These are phyloP conservation scores for Piaya cayana DNA, from an alignment of 2,113 vertebrate genomes.

Conservation along the genomic window DNA sequence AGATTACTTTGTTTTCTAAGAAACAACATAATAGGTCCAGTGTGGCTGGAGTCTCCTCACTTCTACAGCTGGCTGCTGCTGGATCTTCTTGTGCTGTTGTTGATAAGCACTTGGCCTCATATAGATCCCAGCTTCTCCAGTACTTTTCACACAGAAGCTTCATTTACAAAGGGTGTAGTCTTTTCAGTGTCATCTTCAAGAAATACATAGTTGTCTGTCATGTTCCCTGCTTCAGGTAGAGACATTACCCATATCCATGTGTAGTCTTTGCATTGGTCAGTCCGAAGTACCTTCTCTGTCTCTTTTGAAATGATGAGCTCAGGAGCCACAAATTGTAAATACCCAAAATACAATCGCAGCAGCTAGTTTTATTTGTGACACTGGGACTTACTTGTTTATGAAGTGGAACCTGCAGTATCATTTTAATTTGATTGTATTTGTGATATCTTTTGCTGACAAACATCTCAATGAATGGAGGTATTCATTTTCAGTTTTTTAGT, in stretches of 20 bases:
- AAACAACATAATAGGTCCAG: neutral
- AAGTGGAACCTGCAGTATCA: neutral
- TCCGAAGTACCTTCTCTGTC: neutral
- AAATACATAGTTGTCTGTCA: neutral
- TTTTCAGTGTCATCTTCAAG: neutral
- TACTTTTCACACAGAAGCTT: neutral
- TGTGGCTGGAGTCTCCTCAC: neutral
- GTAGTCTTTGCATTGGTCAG: neutral
- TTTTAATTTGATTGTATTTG: neutral
- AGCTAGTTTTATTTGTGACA: neutral
- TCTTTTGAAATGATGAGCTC: neutral
- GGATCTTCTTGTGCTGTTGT: neutral
- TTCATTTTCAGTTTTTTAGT: neutral
- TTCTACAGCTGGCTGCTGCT: neutral
- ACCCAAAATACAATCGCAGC: neutral
- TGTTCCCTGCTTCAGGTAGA: neutral
- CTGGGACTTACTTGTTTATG: neutral
- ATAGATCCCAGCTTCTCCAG: neutral
- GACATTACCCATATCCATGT: neutral
- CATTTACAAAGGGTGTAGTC: neutral
- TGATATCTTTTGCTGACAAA: neutral
- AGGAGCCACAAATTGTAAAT: neutral
- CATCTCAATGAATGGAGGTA: neutral
- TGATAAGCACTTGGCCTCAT: neutral
- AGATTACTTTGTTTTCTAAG: neutral